phyloP scores from a whole-genome alignment of 2,797 vertebrate species.

The Podargus strigoides region DNA sequence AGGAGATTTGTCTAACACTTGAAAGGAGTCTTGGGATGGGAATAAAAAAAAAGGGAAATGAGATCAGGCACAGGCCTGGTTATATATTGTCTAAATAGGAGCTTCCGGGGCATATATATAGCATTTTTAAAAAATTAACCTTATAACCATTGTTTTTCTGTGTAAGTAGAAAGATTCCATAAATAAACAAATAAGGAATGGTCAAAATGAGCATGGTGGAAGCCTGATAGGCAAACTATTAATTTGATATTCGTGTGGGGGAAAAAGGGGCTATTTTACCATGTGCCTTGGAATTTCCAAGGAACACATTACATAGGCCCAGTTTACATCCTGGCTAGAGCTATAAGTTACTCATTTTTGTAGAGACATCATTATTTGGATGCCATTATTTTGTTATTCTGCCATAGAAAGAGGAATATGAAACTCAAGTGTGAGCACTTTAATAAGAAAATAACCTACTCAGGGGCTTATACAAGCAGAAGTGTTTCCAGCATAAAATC shows the following conservation, averaged over 20 bases:
- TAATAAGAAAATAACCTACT: neutral
- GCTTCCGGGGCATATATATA: neutral
- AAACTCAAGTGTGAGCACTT: neutral
- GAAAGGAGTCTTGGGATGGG: slow-evolving; percentile 20
- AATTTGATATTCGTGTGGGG: neutral
- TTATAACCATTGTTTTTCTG: neutral
- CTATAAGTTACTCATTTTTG: neutral
- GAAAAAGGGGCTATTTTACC: neutral
- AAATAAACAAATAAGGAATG: neutral
- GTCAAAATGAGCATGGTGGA: neutral
- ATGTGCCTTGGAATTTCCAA: neutral
- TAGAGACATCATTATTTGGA: neutral
- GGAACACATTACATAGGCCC: neutral
- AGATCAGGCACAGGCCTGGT: slow-evolving; percentile 27
- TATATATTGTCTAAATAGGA: neutral
- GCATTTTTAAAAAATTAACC: neutral
- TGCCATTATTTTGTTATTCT: neutral
- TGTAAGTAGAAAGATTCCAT: neutral
- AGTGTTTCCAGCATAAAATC: neutral
- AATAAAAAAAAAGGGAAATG: neutral
- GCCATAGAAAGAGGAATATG: neutral
- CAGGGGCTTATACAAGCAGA: neutral
- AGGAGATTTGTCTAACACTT: slow-evolving; percentile 58
- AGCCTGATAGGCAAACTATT: neutral
- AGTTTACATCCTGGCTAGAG: neutral